Percentiles rank a stretch among this genome's conserved stretches.
Evolutionary conservation across 2,888 invertebrate genomes (phyloP).

Genomic region (Salpingus planirostris): DNA sequence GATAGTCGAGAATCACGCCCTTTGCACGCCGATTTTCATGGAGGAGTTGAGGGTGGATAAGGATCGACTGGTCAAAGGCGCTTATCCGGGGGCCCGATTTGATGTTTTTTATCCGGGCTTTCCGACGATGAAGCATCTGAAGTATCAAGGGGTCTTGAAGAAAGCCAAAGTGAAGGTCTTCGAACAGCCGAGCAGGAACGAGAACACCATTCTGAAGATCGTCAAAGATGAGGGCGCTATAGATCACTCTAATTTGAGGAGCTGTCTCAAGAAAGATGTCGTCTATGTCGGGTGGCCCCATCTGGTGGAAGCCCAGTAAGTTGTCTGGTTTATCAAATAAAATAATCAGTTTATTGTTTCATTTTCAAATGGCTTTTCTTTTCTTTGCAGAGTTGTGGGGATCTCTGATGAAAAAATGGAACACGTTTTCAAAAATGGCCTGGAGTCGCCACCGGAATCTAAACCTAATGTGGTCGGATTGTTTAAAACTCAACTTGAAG

Average conservation of each 20-base stretch:
- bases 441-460: no score
- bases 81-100: conserved; percentile 57
- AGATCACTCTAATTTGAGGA: conserved; percentile 28
- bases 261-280: conserved; percentile 58
- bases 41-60: conserved; percentile 51
- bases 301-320: conserved; percentile 71
- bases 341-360: no score
- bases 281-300: conserved; percentile 91
- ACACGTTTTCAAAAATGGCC: no score
- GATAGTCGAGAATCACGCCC: conserved; percentile 50
- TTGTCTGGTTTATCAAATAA: no score
- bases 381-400: no score
- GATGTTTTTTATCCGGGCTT: conserved; percentile 82
- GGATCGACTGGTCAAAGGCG: conserved; percentile 56
- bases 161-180: conserved; percentile 78
- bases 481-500: no score
- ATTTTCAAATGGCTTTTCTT: no score
- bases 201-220: conserved; percentile 74
- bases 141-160: conserved; percentile 53
- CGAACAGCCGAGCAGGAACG: conserved; percentile 70
- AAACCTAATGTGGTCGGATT: no score
- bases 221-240: conserved; percentile 36
- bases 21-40: conserved; percentile 44
- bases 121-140: conserved; percentile 80
- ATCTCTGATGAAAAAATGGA: no score